These are phyloP conservation scores for Philypnodon macrostomus DNA, from an alignment of 2,797 vertebrate genomes.

Conservation along the genomic window DNA sequence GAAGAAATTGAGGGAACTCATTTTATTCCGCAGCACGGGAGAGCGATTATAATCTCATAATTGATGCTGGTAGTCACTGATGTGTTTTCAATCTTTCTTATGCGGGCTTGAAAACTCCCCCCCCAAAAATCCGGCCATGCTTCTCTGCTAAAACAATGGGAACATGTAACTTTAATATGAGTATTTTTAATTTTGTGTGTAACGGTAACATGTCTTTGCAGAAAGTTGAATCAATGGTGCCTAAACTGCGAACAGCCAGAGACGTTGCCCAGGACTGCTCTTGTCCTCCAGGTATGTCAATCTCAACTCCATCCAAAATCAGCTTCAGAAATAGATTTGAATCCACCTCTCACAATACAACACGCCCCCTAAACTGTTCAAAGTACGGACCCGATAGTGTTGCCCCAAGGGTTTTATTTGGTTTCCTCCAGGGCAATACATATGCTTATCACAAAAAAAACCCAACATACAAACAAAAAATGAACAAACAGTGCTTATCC, in stretches of 20 bases:
- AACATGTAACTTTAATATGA: background rate
- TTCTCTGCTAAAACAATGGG: background rate
- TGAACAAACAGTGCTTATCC: too few relatives aligned
- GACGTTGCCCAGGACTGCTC: conserved; percentile 84
- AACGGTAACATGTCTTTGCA: conserved; percentile 49
- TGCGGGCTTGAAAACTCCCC: too few relatives aligned
- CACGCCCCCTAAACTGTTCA: too few relatives aligned
- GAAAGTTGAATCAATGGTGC: conserved; percentile 81
- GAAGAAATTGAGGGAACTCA: conserved; percentile 25
- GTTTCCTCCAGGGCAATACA: too few relatives aligned
- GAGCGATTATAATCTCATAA: conserved; percentile 11
- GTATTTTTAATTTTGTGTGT: background rate
- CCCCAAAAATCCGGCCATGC: background rate
- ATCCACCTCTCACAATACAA: too few relatives aligned
- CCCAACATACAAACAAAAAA: too few relatives aligned
- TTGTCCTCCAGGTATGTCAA: conserved; percentile 88
- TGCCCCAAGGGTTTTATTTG: too few relatives aligned
- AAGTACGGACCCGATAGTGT: too few relatives aligned
- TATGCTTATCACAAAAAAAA: too few relatives aligned
- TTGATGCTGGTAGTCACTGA: conserved; percentile 8
- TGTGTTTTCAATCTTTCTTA: background rate
- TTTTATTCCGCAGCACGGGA: conserved; percentile 1
- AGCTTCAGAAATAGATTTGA: too few relatives aligned
- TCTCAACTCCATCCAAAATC: conserved; percentile 1
- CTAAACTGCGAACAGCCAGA: conserved; percentile 78